phyloP scores from a whole-genome alignment of 2,113 vertebrate genomes.

The Cheilinus undulatus region DNA sequence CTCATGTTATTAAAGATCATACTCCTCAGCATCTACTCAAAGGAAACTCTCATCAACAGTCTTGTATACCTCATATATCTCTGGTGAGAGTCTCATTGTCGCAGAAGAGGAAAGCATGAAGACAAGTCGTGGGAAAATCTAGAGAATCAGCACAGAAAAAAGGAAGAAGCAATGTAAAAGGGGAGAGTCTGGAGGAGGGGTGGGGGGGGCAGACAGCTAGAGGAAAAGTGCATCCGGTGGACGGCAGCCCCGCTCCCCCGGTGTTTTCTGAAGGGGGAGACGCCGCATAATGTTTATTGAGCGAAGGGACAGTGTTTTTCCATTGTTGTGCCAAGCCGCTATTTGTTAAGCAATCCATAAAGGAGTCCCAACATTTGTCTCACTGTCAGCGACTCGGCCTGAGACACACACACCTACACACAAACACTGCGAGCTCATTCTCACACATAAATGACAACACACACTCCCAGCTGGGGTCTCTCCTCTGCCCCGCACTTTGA shows the following conservation, averaged over 20 bases:
- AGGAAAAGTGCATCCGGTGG: constrained; percentile 73
- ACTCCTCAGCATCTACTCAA: too few relatives aligned
- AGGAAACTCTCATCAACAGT: too few relatives aligned
- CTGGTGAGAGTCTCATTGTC: too few relatives aligned
- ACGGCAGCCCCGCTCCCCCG: constrained; percentile 51
- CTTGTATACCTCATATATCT: too few relatives aligned
- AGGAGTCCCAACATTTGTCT: constrained; percentile 78
- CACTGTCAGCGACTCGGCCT: constrained; percentile 67
- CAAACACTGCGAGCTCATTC: constrained; percentile 42
- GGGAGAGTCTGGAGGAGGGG: constrained; percentile 8
- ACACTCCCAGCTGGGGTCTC: constrained; percentile 63
- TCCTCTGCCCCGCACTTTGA: constrained; percentile 58
- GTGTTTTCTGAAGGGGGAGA: constrained; percentile 57
- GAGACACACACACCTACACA: constrained; percentile 36
- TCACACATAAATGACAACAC: constrained; percentile 64
- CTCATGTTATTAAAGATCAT: too few relatives aligned
- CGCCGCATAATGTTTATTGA: constrained; percentile 75
- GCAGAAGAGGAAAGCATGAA: not conserved
- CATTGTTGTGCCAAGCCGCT: constrained; percentile 71
- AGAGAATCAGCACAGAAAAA: constrained; percentile 39
- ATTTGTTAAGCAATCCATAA: constrained; percentile 78
- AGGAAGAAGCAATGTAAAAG: constrained; percentile 39
- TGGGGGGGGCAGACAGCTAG: constrained; percentile 48
- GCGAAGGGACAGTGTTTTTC: constrained; percentile 71
- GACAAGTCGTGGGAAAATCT: constrained; percentile 70